These are phyloP conservation scores for Matsumurasca onukii DNA, from an alignment of 1,140 invertebrate genomes.

Conservation along the genomic window DNA sequence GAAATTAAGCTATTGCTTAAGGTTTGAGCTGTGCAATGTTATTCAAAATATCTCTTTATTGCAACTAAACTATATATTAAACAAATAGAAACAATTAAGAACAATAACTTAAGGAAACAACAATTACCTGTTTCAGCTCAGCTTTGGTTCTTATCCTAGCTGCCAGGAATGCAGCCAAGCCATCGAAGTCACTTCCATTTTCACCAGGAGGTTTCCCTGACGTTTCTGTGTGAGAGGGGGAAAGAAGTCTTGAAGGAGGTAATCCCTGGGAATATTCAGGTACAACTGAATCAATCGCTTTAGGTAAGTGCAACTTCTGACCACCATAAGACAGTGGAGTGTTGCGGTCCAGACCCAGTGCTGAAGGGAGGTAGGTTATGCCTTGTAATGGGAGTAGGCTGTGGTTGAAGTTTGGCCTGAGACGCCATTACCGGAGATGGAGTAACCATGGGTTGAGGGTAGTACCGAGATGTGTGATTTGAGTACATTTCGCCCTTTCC, in stretches of 20 bases:
- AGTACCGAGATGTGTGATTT: slow-evolving; percentile 22
- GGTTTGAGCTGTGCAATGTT: too few species aligned
- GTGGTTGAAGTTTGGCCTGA: slow-evolving; percentile 6
- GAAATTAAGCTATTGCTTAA: too few species aligned
- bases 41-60: neutral
- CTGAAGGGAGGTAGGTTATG: slow-evolving; percentile 59
- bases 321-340: slow-evolving; percentile 49
- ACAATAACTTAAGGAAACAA: slow-evolving; percentile 1
- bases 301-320: slow-evolving; percentile 63
- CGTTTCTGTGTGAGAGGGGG: slow-evolving; percentile 35
- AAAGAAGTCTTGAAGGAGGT: slow-evolving; percentile 37
- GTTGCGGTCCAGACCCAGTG: slow-evolving; percentile 49
- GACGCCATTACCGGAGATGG: slow-evolving; percentile 10
- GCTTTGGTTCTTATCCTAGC: slow-evolving; percentile 79
- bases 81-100: neutral
- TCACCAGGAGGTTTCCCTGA: slow-evolving; percentile 35
- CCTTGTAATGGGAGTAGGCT: slow-evolving; percentile 40
- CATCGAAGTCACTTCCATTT: slow-evolving; percentile 49
- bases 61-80: neutral
- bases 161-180: slow-evolving; percentile 56
- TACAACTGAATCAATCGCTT: slow-evolving; percentile 62
- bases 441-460: slow-evolving; percentile 26
- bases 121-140: slow-evolving; percentile 68
- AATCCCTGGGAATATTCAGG: slow-evolving; percentile 41
- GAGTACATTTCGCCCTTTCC: slow-evolving; percentile 35